These are phyloP conservation scores for Vipera ursinii DNA, from an alignment of 2,797 vertebrate species.

Conservation along the genomic window DNA sequence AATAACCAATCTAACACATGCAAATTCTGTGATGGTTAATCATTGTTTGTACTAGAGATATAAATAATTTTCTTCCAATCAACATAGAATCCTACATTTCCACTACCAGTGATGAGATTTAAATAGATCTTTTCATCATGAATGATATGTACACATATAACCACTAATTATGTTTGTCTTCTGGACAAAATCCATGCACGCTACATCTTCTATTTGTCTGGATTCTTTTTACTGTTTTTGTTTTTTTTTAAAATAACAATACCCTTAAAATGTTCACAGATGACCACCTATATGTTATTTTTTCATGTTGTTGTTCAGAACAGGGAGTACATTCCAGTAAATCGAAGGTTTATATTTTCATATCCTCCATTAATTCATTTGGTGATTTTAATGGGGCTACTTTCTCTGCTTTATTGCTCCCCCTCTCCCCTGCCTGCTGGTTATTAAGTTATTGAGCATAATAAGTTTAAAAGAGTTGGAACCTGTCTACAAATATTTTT, in stretches of 20 bases:
- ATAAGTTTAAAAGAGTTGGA: background rate
- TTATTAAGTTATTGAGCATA: background rate
- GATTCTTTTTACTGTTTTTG: background rate
- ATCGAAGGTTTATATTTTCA: background rate
- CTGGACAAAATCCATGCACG: background rate
- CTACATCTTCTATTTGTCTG: background rate
- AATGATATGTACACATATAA: background rate
- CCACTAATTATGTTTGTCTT: background rate
- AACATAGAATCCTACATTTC: background rate
- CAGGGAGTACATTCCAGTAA: background rate
- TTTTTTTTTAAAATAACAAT: background rate
- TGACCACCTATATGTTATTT: slow-evolving; percentile 15
- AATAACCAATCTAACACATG: background rate
- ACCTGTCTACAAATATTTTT: background rate
- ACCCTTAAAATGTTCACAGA: background rate
- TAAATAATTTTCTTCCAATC: background rate
- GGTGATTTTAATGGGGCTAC: background rate
- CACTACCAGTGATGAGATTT: background rate
- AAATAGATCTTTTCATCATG: background rate
- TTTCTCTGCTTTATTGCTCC: background rate
- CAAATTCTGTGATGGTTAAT: background rate
- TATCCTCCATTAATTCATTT: background rate
- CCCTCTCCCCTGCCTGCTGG: background rate
- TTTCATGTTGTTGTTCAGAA: background rate
- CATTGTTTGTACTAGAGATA: background rate